phyloP scores from a whole-genome alignment of 92 coral and sea anemone genomes.

The Bergia sp. region DNA sequence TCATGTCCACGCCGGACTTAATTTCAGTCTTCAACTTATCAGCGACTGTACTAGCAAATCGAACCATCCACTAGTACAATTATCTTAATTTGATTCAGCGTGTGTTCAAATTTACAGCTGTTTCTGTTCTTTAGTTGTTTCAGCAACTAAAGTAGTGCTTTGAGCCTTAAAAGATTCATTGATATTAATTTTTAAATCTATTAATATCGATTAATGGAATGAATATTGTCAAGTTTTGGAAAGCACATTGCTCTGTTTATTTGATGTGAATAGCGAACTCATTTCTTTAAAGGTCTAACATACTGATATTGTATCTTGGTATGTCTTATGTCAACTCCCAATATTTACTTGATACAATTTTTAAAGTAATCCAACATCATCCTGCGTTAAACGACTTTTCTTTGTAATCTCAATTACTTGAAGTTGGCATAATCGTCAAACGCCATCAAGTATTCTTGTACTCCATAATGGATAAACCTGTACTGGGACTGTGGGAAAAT shows the following conservation, averaged over 20 bases:
- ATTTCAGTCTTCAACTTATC: background rate
- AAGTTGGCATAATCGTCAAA: slow-evolving; percentile 98
- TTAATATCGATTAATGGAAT: background rate
- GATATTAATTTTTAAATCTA: background rate
- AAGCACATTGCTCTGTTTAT: background rate
- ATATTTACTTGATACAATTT: background rate
- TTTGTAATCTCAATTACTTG: slow-evolving; percentile 53
- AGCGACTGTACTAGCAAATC: background rate
- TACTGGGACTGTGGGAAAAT: slow-evolving; percentile 75
- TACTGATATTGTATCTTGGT: background rate
- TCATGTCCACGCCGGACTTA: background rate
- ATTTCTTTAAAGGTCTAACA: background rate
- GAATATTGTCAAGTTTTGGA: background rate
- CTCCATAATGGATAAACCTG: slow-evolving; percentile 87
- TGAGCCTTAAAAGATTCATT: background rate
- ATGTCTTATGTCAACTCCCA: background rate
- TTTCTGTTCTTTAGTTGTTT: no score
- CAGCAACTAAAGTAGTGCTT: background rate
- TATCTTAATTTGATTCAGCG: background rate
- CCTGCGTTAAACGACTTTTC: background rate
- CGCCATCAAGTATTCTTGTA: slow-evolving; percentile 91
- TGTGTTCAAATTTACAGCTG: no score
- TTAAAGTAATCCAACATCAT: background rate
- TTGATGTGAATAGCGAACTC: background rate
- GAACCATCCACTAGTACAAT: background rate